Percentiles rank a stretch among this genome's conserved stretches.
Evolutionary conservation across 2,888 invertebrate species (phyloP).

Genomic region (Acleris holmiana): DNA sequence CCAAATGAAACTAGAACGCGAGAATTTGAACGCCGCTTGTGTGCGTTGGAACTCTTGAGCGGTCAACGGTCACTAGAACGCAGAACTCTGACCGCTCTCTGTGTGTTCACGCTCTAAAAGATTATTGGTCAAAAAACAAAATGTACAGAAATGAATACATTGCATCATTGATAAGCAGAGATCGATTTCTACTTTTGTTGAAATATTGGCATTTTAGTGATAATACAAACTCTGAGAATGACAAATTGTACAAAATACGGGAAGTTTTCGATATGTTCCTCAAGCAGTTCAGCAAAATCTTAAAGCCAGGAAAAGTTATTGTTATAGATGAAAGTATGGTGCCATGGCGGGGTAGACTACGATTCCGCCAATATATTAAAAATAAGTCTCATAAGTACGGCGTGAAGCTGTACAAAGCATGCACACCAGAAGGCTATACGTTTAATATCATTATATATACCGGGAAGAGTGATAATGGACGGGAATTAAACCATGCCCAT

Average conservation of each 20-base stretch:
- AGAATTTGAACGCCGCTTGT: no score
- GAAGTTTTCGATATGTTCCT: conserved; percentile 19
- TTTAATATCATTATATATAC: no score
- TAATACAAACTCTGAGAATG: conserved; percentile 10
- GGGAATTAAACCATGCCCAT: conserved; percentile 3
- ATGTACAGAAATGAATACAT: conserved; percentile 35
- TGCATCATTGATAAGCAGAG: conserved; percentile 29
- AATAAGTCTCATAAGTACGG: conserved; percentile 33
- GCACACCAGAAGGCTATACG: conserved; percentile 6
- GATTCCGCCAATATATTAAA: conserved; percentile 38
- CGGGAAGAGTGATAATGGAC: conserved; percentile 1
- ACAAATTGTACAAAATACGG: conserved; percentile 29
- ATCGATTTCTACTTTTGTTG: conserved; percentile 31
- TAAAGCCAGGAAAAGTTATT: conserved; percentile 26
- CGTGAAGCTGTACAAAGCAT: neutral
- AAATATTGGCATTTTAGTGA: conserved; percentile 28
- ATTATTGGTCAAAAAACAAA: conserved; percentile 36
- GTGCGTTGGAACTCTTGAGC: no score
- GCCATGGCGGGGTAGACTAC: conserved; percentile 32
- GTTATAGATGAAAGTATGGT: conserved; percentile 32
- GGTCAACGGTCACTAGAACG: no score
- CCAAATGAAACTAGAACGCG: no score
- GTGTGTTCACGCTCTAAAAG: neutral
- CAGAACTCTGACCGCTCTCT: no score
- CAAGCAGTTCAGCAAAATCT: conserved; percentile 10